Base-by-base conservation (phyloP, 2,113 vertebrate genomes). In the Ctenodactylus gundi region DNA sequence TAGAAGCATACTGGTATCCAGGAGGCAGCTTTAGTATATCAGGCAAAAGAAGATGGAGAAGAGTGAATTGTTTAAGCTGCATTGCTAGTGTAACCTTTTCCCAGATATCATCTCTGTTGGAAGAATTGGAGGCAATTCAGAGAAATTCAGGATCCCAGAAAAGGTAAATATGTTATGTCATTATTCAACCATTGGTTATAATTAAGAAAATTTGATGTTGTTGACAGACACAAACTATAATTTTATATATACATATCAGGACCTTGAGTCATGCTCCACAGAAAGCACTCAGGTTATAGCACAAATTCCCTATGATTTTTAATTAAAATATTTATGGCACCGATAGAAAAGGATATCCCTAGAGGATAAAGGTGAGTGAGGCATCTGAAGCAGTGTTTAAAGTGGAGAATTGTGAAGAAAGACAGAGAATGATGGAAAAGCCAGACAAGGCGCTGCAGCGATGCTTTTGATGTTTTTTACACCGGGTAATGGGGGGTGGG, bases 101-200 rank as follows among this genome's bases (percentile, higher is more conserved):
- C 67, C 96, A 99, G 99, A 98, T 99, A 93, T 94, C 98, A 90
- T 98, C 98, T 34, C 97, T 99, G 14, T 80, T 99, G 82, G 96
- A 98, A 8, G 99, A 99, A 97, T 89, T 99, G 88, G 98, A 98
- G 93, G 92, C 96, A 23, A 99, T 99, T 96, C 97, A 80, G 94
- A 97, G 97, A 94, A 97, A 96, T 25, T 77, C 94, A 0, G 96
- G 94, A 13, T 72, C 98, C 85, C 99, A 99, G 83, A 99, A 99
- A 97, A 99, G 99, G 99, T 99, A 97, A 97, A 89, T 51, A 13
- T 27, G 8, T 76, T 81, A 34, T 36, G 67, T 83, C 36, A 8
- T 73, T 68, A 46, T 91, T 68, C 29, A 68, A 64, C 25, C 58
- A 62, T 77, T 83, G 20, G 49, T 88, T 78, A n/a, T 55, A 41